Evolutionary conservation across 2,113 vertebrate species (phyloP).

Genomic region (Phalacrocorax aristotelis): DNA sequence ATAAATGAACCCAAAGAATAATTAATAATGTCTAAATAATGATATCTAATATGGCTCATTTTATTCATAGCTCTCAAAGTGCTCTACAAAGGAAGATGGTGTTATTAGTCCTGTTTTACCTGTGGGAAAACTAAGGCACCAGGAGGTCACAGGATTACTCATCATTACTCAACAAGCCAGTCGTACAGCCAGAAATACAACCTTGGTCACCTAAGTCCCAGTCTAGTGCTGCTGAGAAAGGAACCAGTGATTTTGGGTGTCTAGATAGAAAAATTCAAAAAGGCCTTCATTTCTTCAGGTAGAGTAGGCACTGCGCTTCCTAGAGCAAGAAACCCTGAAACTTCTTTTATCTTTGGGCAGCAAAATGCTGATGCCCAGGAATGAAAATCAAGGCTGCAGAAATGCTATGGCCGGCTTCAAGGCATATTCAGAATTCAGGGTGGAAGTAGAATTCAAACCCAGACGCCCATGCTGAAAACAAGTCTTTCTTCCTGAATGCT

Average conservation of each 20-base stretch:
- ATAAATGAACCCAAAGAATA: not conserved
- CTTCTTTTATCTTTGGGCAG: not conserved
- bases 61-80: conserved; percentile 10
- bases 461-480: not conserved
- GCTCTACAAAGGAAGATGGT: not conserved
- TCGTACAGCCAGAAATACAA: conserved; percentile 10
- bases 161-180: not conserved
- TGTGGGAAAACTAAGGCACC: conserved; percentile 34
- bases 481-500: not conserved
- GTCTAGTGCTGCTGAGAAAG: not conserved
- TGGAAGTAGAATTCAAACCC: not conserved
- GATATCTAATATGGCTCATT: not conserved
- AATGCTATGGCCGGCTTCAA: not conserved
- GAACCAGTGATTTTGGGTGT: not conserved
- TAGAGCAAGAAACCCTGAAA: not conserved
- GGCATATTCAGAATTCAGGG: not conserved
- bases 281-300: not conserved
- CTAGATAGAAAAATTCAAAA: not conserved
- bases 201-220: not conserved
- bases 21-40: conserved; percentile 6
- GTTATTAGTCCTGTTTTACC: conserved; percentile 5
- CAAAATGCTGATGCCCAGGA: not conserved
- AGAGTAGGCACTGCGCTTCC: not conserved
- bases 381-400: not conserved
- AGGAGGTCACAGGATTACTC: not conserved